Evolutionary conservation across 1,140 invertebrate genomes (phyloP).

Genomic region (Listronotus bonariensis): DNA sequence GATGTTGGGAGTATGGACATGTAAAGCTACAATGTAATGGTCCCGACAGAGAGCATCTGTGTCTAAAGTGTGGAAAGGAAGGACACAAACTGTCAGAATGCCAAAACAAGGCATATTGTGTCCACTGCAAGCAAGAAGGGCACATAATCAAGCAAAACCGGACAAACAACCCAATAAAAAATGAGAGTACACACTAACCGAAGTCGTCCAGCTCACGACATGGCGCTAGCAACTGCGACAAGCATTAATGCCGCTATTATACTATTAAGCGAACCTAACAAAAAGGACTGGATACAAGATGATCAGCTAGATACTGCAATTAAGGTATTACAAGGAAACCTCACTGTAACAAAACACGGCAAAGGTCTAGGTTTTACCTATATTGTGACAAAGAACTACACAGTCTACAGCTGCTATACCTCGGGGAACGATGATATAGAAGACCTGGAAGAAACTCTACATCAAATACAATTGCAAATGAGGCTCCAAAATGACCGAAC

Average conservation of each 20-base stretch:
- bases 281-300: too few relatives aligned
- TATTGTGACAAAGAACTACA: neutral
- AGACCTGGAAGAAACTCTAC: too few relatives aligned
- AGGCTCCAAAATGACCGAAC: neutral
- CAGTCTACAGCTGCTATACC: too few relatives aligned
- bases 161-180: too few relatives aligned
- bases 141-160: constrained; percentile 1
- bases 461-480: neutral
- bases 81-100: constrained; percentile 9
- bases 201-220: too few relatives aligned
- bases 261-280: too few relatives aligned
- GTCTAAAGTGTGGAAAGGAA: constrained; percentile 12
- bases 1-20: neutral
- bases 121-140: constrained; percentile 8
- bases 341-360: neutral
- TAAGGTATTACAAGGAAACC: neutral
- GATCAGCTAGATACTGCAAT: too few relatives aligned
- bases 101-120: constrained; percentile 1
- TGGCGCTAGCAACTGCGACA: too few relatives aligned
- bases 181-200: too few relatives aligned
- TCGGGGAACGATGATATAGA: too few relatives aligned
- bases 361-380: neutral
- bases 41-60: constrained; percentile 8
- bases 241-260: too few relatives aligned
- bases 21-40: constrained; percentile 8